phyloP scores from a whole-genome alignment of 2,888 invertebrate genomes.

The Cartodere bifasciata region DNA sequence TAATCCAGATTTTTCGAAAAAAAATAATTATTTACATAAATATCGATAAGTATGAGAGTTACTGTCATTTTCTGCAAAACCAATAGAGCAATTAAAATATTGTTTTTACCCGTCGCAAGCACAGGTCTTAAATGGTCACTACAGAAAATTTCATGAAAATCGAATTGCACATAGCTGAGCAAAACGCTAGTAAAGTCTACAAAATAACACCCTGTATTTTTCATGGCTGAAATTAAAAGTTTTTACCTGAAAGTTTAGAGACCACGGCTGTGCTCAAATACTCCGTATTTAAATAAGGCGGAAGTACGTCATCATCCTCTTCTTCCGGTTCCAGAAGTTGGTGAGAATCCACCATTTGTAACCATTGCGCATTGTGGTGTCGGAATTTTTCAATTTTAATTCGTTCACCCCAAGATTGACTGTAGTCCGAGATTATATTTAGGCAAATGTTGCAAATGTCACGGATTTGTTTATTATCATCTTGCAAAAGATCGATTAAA shows the following conservation, averaged over 20 bases:
- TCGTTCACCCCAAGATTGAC: slow-evolving; percentile 84
- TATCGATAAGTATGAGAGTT: too few species aligned
- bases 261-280: slow-evolving; percentile 36
- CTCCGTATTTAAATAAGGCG: slow-evolving; percentile 64
- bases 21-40: too few species aligned
- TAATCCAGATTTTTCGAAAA: too few species aligned
- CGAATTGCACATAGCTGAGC: too few species aligned
- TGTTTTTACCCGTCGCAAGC: too few species aligned
- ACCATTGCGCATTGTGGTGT: slow-evolving; percentile 98
- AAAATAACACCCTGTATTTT: too few species aligned
- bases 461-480: slow-evolving; percentile 86
- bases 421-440: slow-evolving; percentile 86
- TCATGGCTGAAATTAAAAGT: too few species aligned
- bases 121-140: too few species aligned
- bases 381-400: slow-evolving; percentile 91
- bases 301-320: slow-evolving; percentile 52
- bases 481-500: slow-evolving; percentile 93
- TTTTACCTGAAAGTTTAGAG: slow-evolving; percentile 28
- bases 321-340: slow-evolving; percentile 35
- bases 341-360: slow-evolving; percentile 84
- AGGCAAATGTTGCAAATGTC: slow-evolving; percentile 92
- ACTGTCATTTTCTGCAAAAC: too few species aligned
- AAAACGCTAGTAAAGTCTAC: too few species aligned
- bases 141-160: too few species aligned
- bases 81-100: too few species aligned